These are phyloP conservation scores for Corapipo altera DNA, from an alignment of 2,113 vertebrate genomes.

Conservation along the genomic window DNA sequence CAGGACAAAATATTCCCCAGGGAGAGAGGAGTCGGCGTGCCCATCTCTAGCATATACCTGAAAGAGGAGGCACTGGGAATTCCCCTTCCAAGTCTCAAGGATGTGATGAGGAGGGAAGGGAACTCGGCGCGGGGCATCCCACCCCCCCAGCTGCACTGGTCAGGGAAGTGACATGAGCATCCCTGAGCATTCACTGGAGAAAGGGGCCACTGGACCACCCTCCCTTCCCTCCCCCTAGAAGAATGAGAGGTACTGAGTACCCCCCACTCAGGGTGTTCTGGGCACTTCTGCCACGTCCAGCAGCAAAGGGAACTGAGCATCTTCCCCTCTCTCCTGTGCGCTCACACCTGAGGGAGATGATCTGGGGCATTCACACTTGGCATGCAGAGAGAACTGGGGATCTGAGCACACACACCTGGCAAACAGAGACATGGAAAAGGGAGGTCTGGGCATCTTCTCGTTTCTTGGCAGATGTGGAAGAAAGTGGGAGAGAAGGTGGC, in stretches of 20 bases:
- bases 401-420: background rate
- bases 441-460: background rate
- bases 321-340: background rate
- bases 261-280: background rate
- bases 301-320: background rate
- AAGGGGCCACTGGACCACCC: rapidly evolving
- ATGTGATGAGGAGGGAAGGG: rapidly evolving
- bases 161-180: background rate
- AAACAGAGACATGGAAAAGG: background rate
- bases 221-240: rapidly evolving
- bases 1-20: rapidly evolving
- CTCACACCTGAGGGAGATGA: background rate
- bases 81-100: background rate
- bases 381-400: background rate
- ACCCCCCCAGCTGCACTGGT: rapidly evolving
- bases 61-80: background rate
- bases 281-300: background rate
- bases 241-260: background rate
- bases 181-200: background rate
- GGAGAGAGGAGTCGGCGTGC: background rate
- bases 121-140: background rate
- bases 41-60: rapidly evolving
- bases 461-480: background rate
- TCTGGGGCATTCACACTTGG: background rate
- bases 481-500: background rate